These are phyloP conservation scores for Potorous gilbertii DNA, from an alignment of 2,797 vertebrate genomes.

Conservation along the genomic window DNA sequence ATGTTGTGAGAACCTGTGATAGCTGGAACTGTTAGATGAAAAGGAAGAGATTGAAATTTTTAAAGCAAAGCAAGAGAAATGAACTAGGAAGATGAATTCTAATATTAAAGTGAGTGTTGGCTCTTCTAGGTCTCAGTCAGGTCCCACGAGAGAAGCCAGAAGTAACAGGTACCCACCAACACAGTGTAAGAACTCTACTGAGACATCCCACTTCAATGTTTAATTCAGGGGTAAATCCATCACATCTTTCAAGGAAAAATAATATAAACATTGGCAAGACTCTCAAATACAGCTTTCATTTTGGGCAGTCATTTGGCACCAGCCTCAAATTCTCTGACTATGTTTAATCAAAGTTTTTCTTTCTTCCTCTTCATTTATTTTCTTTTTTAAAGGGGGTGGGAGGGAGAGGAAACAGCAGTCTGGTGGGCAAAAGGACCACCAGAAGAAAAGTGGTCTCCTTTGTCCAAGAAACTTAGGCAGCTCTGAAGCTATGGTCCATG, in stretches of 20 bases:
- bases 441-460: conserved; percentile 35
- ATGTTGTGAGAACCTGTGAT: background rate
- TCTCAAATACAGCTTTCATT: conserved; percentile 54
- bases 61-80: conserved; percentile 33
- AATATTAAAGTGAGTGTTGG: background rate
- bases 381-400: background rate
- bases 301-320: conserved; percentile 8
- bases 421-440: background rate
- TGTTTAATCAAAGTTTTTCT: background rate
- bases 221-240: conserved; percentile 69
- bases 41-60: conserved; percentile 30
- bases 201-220: conserved; percentile 63
- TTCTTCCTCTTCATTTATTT: background rate
- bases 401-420: background rate
- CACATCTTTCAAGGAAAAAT: conserved; percentile 73
- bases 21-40: conserved; percentile 11
- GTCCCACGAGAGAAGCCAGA: conserved; percentile 50
- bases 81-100: background rate
- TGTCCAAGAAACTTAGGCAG: conserved; percentile 4
- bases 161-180: conserved; percentile 4
- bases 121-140: background rate
- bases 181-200: conserved; percentile 15
- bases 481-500: background rate
- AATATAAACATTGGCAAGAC: conserved; percentile 70
- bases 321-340: background rate